phyloP scores from a whole-genome alignment of 2,888 invertebrate genomes.

The Harpalus rufipes region DNA sequence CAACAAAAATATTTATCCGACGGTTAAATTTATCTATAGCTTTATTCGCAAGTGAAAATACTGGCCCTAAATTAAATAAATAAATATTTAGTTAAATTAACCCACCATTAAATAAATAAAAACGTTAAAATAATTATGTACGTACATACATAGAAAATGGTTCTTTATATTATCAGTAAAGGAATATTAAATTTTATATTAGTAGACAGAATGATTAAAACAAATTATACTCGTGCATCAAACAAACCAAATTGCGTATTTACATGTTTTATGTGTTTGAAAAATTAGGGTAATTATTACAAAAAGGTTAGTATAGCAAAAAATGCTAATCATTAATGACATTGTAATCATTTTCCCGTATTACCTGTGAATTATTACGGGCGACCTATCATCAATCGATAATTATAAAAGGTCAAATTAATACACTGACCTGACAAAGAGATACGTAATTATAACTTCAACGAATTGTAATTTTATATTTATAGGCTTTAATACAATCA shows the following conservation, averaged over 20 bases:
- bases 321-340: slow-evolving; percentile 31
- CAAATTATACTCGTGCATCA: not conserved
- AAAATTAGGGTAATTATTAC: slow-evolving; percentile 15
- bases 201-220: not conserved
- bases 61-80: too few relatives aligned
- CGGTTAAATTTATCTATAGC: too few relatives aligned
- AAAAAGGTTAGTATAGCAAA: slow-evolving; percentile 14
- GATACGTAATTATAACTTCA: slow-evolving; percentile 14
- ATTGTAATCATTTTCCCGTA: slow-evolving; percentile 30
- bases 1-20: too few relatives aligned
- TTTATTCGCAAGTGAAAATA: too few relatives aligned
- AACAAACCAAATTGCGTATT: not conserved
- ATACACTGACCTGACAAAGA: slow-evolving; percentile 21
- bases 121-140: too few relatives aligned
- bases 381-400: slow-evolving; percentile 40
- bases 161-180: not conserved
- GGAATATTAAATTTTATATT: not conserved
- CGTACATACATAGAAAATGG: too few relatives aligned
- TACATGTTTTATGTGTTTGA: not conserved
- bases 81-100: too few relatives aligned
- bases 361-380: slow-evolving; percentile 20
- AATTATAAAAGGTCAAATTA: slow-evolving; percentile 41
- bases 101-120: too few relatives aligned
- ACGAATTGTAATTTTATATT: slow-evolving; percentile 14
- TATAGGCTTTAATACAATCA: not conserved